A percentile compares a stretch with the other conserved stretches of the same genome.
phyloP scores from a whole-genome alignment of 2,888 invertebrate genomes.

The Leptura quadrifasciata region DNA sequence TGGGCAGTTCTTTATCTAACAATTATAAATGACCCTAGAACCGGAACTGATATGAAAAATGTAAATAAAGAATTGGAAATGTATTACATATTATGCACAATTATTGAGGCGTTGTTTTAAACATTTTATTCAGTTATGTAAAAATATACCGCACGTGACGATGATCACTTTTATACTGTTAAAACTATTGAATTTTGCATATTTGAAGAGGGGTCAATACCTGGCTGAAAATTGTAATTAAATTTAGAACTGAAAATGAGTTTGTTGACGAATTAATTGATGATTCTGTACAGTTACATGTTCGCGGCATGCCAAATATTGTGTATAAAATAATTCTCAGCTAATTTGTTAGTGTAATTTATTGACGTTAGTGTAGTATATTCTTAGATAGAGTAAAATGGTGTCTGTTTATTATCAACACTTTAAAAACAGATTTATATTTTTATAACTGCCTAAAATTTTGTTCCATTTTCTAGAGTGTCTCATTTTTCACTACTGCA shows the following conservation, averaged over 20 bases:
- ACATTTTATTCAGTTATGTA: conserved; percentile 19
- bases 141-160: conserved; percentile 11
- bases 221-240: background rate
- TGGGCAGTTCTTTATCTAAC: conserved; percentile 4
- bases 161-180: background rate
- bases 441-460: too few species aligned
- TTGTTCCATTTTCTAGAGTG: too few species aligned
- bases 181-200: conserved; percentile 1
- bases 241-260: conserved; percentile 7
- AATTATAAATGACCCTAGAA: conserved; percentile 8
- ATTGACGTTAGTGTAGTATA: too few species aligned
- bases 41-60: conserved; percentile 1
- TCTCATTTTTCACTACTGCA: too few species aligned
- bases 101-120: conserved; percentile 21
- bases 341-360: too few species aligned
- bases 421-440: too few species aligned
- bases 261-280: background rate
- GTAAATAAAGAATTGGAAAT: conserved; percentile 15
- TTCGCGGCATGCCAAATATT: background rate
- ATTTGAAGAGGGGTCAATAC: conserved; percentile 1
- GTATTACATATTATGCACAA: conserved; percentile 8
- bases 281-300: background rate
- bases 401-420: too few species aligned
- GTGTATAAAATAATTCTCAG: background rate
- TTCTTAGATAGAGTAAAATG: too few species aligned